A percentile compares a stretch with the other conserved stretches of the same genome.
phyloP scores from a whole-genome alignment of 2,888 invertebrate species.

The Pandemis heparana region DNA sequence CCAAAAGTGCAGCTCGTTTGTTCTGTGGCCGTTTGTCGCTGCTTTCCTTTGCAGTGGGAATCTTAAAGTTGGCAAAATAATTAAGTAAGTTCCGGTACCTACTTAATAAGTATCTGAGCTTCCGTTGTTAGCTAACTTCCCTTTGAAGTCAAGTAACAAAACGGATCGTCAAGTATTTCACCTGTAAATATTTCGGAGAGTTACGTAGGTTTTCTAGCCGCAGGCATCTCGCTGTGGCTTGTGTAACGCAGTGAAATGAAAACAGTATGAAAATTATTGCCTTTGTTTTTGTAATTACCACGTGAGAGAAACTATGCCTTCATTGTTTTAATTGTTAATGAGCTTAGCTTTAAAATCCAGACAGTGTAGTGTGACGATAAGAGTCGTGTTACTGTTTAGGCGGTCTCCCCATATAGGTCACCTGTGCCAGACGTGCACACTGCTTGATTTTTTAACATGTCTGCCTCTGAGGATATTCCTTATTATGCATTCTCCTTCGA shows the following conservation, averaged over 20 bases:
- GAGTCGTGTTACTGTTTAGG: too few relatives aligned
- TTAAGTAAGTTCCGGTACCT: not conserved
- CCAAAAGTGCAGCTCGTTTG: too few relatives aligned
- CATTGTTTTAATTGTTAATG: too few relatives aligned
- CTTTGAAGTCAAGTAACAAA: slow-evolving; percentile 26
- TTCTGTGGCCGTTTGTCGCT: not conserved
- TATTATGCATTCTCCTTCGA: too few relatives aligned
- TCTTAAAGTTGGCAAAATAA: not conserved
- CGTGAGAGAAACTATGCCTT: too few relatives aligned
- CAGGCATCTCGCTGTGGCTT: slow-evolving; percentile 48
- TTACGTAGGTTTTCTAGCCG: slow-evolving; percentile 43
- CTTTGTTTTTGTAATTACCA: not conserved
- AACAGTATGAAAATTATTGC: not conserved
- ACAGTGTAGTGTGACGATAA: too few relatives aligned
- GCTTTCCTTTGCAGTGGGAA: not conserved
- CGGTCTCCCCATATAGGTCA: too few relatives aligned
- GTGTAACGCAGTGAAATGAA: slow-evolving; percentile 17
- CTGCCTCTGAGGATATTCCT: too few relatives aligned
- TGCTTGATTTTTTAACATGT: too few relatives aligned
- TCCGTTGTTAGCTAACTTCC: slow-evolving; percentile 4
- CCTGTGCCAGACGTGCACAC: too few relatives aligned
- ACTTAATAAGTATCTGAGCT: not conserved
- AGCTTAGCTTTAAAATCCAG: too few relatives aligned
- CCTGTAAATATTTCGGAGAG: slow-evolving; percentile 29
- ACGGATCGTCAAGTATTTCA: slow-evolving; percentile 30